Evolutionary conservation across 2,888 invertebrate species (phyloP), one percentile per base, ranked within the genome.

Genomic region (Hydrotaea cyrtoneurina): DNA sequence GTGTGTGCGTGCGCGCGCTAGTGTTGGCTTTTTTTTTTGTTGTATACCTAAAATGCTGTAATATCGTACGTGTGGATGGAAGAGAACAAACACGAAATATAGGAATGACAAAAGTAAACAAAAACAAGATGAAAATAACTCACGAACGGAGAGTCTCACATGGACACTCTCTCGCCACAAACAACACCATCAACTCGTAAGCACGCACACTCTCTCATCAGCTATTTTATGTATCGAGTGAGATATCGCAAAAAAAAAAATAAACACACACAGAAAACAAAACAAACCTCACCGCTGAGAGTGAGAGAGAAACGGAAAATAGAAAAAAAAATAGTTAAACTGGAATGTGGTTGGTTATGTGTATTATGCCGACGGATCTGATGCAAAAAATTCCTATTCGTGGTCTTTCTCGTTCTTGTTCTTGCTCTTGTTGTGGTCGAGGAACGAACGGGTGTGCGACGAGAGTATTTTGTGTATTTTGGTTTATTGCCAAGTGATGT

Each of bases 271-370:
- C 23, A 69, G 66, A 17, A 69, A 84, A 78, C 81, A 84, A 84
- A 84, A 84, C 84, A 81, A 80, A 82, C 36, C 59, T 62, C 46
- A 13, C 4, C 26, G 53, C 19, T 11, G 21, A 17, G 55, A 23
- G 64, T n/a, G 66, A 66, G 17, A 26, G 59, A 17, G 26, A 23
- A 72, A 17, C 21, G 50, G 10, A 62, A 75, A 50, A 62, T 17
- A 19, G 21, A 43, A 50, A 53, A 31, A 31, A 21, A 81, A 72
- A 76, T 76, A 80, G 69, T 26, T 74, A 80, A 85, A 83, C 83
- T 86, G 86, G 86, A 86, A 86, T 86, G 86, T 86, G 83, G 86
- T 83, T 80, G 13, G 57, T 64, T 64, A 36, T 64, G 64, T 64
- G 66, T 66, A 66, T 78, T 84, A 73, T 83, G 83, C 80, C 80